Evolutionary conservation across 2,797 vertebrate species (phyloP).

Genomic region (Chelonia mydas): DNA sequence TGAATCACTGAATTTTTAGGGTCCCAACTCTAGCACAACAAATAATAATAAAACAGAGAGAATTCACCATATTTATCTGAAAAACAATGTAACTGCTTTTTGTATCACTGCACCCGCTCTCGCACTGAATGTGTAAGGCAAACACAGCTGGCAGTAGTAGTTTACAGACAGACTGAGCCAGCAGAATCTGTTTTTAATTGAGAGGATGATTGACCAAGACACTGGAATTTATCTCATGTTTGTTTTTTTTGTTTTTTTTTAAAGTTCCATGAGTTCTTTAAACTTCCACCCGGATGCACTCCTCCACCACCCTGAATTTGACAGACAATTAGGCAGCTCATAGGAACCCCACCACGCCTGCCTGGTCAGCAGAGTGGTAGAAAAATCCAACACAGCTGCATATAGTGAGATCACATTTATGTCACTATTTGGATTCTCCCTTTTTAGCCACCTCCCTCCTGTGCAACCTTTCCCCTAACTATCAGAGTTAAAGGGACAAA

Average conservation of each 20-base stretch:
- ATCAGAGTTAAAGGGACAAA: slow-evolving; percentile 10
- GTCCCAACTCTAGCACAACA: not conserved
- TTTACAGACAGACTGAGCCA: not conserved
- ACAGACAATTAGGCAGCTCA: not conserved
- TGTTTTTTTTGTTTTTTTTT: not conserved
- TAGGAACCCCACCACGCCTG: not conserved
- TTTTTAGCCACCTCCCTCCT: slow-evolving; percentile 59
- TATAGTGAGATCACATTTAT: slow-evolving; percentile 70
- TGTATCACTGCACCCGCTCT: not conserved
- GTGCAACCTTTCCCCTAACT: slow-evolving; percentile 6
- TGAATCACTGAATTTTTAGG: not conserved
- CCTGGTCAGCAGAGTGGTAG: slow-evolving; percentile 28
- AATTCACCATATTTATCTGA: fast-evolving
- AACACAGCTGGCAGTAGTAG: not conserved
- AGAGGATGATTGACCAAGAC: not conserved
- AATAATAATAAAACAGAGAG: not conserved
- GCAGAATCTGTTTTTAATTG: not conserved
- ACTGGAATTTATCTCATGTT: not conserved
- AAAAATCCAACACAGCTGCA: slow-evolving; percentile 65
- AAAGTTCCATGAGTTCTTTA: not conserved
- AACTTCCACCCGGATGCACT: not conserved
- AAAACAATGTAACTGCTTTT: not conserved
- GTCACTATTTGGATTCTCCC: slow-evolving; percentile 61
- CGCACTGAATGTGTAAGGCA: not conserved
- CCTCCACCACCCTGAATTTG: not conserved